phyloP scores from a whole-genome alignment of 2,113 vertebrate genomes.

The Agapornis roseicollis region DNA sequence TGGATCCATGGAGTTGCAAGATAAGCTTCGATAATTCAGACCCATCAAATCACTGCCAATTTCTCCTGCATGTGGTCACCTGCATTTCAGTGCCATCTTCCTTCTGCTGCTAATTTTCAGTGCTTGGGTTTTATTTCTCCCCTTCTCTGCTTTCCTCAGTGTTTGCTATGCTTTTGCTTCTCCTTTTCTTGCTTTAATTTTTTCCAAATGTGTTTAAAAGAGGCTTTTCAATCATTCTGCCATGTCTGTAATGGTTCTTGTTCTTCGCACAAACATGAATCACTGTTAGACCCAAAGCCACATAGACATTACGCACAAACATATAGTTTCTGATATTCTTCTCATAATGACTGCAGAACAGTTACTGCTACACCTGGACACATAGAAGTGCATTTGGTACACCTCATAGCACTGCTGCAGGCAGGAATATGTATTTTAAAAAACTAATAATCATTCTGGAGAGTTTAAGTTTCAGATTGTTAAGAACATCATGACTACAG shows the following conservation, averaged over 20 bases:
- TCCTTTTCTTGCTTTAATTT: background rate
- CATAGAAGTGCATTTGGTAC: background rate
- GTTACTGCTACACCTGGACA: background rate
- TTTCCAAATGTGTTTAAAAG: background rate
- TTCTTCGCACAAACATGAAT: background rate
- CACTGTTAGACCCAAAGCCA: background rate
- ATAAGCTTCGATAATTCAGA: background rate
- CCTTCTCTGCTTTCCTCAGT: background rate
- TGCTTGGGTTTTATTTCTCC: background rate
- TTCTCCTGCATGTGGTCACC: background rate
- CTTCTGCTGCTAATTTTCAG: background rate
- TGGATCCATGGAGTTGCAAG: background rate
- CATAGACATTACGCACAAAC: rapidly evolving
- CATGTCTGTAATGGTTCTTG: background rate
- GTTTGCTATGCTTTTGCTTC: background rate
- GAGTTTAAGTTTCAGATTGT: conserved; percentile 29
- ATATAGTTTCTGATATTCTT: background rate
- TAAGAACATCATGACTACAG: conserved; percentile 36
- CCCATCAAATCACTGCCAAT: background rate
- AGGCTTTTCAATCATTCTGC: background rate
- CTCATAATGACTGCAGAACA: background rate
- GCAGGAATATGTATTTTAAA: background rate
- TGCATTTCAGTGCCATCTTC: background rate
- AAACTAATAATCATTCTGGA: background rate
- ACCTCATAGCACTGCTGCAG: background rate